Evolutionary conservation across 1,140 invertebrate genomes (phyloP), one percentile per base, ranked within the genome.

Genomic region (Tribolium madens): DNA sequence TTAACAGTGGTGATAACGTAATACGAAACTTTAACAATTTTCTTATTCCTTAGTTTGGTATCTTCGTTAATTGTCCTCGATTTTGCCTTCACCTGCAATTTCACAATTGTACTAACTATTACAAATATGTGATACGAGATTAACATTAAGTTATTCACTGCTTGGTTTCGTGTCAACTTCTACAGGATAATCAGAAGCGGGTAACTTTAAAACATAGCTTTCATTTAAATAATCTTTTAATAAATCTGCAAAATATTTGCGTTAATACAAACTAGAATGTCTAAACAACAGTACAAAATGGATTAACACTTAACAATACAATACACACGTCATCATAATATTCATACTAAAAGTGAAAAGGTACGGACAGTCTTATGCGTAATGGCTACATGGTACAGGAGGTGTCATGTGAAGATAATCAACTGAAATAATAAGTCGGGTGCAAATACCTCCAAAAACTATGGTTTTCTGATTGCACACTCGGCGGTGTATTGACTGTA

Each of bases 401-500:
- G 21, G 57, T 64, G 57, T 60, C 18, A 60, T 33, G 57, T 64
- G 26, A 60, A 31, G 7, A n/a, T 7, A 26, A 17, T 73, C 48
- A 83, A 57, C 77, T 79, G 78, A 84, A 82, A 77, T 84, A 84
- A 76, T 84, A 84, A 75, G 80, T 75, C 18, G 82, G 83, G 60
- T 82, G 82, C 57, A 84, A 78, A 80, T 84, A 84, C 73, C 80
- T 84, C 81, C 80, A 84, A 76, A 80, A 82, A 68, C 76, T 81
- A 26, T 73, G 60, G 53, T 79, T 64, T 36, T 78, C 48, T 60
- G 68, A 17, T 15, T 79, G 78, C 15, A 70, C 50, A 21, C 46
- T 75, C n/a, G 75, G 21, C 14, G 76, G 33, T 17, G 60, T 53
- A 52, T 13, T 17, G 6, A 9, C 71, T 6, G 10, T n/a, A 0